Evolutionary conservation across 2,113 vertebrate genomes (phyloP).

Genomic region (Chlamydotis undulata): DNA sequence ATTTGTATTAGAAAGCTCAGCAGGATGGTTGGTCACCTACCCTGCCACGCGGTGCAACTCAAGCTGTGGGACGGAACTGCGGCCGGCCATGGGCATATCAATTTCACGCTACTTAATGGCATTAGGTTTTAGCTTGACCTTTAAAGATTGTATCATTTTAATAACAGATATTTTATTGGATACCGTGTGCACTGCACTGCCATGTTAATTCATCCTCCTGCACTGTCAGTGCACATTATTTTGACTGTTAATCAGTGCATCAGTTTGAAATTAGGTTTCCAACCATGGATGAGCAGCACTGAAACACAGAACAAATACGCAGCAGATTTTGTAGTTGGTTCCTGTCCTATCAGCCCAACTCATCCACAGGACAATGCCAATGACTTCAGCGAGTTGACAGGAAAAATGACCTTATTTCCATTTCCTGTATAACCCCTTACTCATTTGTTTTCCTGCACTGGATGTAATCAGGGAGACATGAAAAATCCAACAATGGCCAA

Average conservation of each 20-base stretch:
- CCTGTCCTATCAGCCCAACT: conserved; percentile 11
- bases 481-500: neutral
- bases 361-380: conserved; percentile 25
- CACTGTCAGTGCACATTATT: neutral
- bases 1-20: neutral
- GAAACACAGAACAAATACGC: neutral
- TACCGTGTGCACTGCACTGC: neutral
- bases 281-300: neutral
- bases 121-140: neutral
- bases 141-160: neutral
- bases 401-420: conserved; percentile 56
- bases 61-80: neutral
- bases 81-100: neutral
- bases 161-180: neutral
- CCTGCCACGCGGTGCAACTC: neutral
- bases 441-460: neutral
- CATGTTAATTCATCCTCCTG: neutral
- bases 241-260: conserved; percentile 11
- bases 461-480: neutral
- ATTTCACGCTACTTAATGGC: neutral
- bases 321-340: neutral
- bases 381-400: conserved; percentile 11
- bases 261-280: neutral
- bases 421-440: conserved; percentile 24
- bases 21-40: neutral